Evolutionary conservation across 2,797 vertebrate genomes (phyloP), one percentile per base, ranked within the genome.

Genomic region (Hypotaenidia okinawae): DNA sequence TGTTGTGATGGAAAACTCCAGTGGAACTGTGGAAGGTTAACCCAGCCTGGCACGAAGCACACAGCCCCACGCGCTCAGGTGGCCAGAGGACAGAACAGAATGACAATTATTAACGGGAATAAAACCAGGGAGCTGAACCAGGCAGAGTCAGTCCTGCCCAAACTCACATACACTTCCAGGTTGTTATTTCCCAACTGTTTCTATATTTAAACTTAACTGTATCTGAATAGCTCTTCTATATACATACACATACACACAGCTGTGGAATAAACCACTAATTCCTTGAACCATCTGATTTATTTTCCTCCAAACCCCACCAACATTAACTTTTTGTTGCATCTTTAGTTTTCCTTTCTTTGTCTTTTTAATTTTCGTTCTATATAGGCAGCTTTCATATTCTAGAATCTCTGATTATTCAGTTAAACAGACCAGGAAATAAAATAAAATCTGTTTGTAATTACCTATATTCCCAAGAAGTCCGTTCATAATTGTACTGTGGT

Each of bases 381-480:
- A 88, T 45, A 35, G 61, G 67, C 66, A 10, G 69, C 62, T 63
- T 76, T 7, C 16, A 72, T 43, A 9, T 55, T 78, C n/a, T 49
- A 81, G 30, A 76, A 27, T 37, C 75, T 77, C 35, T 27, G 16
- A 69, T 78, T 55, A 72, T 16, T 73, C 62, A 58, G 69, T 57
- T 90, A 93, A 70, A 81, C 47, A 58, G 18, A 84, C 6, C 55
- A 92, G 66, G 67, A 90, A 95, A 96, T 12, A 45, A 91, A 95
- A 96, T 12, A 41, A 91, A 84, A 92, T 73, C 27, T 81, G 23
- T 69, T 75, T 89, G 63, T 63, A 95, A 87, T 99, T 99, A 99
- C 99, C 99, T 98, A 99, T 99, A 97, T 99, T 99, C 90, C 98
- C 99, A 84, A 99, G 97, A 59, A 99, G 98, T 95, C 98, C 98